Evolutionary conservation across 1,140 invertebrate species (phyloP), one percentile per base, ranked within the genome.

Genomic region (Polyergus mexicanus): DNA sequence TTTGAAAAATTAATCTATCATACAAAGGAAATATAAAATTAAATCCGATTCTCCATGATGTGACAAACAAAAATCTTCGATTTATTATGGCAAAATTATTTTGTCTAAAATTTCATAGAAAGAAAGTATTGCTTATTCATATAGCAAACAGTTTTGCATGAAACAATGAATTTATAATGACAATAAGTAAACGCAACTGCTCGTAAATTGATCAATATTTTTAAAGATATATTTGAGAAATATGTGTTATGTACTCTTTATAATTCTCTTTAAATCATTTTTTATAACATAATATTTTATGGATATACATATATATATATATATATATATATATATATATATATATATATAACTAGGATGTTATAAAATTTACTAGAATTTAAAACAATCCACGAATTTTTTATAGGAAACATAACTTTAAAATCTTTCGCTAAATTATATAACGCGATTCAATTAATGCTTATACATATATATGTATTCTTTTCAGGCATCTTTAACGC

Each of bases 401-500:
- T 60, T 11, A 32, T 44, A 47, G 35, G 28, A 60, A 63, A 77
- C 2, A 3, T 38, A 25, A 51, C 13, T 68, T 78, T 54, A 22
- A 69, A 69, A 69, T 80, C 6, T 65, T 11, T 54, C 10, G 22
- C 38, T 80, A 3, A 77, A 77, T 80, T 80, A 38, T n/a, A 16
- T 68, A 80, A 80, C 16, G 16, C 76, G 32, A 69, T 68, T 80
- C 32, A 69, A 80, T 69, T 69, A 80, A 65, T 77, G 74, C 38
- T 66, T 51, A 54, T 63, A 25, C 35, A 68, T 51, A 54, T 63
- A 25, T 51, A 68, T n/a, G 6, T 44, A 3, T 38, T 16, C 47
- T 32, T 65, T 56, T 77, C 75, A 69, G 13, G 8, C 35, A 63
- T 69, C 25, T 69, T 80, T 1, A 22, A 62, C 11, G 41, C 22